Base-by-base conservation (phyloP, 2,113 vertebrate species). In the Quiscalus mexicanus region DNA sequence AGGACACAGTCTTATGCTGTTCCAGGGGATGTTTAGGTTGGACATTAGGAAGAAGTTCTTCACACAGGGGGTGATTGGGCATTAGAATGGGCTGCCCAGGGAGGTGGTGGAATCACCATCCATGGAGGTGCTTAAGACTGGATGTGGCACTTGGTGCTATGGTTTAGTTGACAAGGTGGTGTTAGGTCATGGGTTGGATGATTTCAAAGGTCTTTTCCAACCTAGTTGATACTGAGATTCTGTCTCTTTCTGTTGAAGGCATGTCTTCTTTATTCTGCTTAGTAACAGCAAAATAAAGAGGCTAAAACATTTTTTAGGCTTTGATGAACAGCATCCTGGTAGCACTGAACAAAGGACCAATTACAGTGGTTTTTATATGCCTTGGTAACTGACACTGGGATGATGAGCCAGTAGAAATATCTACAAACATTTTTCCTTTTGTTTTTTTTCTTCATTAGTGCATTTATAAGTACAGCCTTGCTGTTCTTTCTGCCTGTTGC, bases 281-380 rank as follows among this genome's bases (percentile, higher is more conserved):
- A 68, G 9, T 33, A 84, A 44, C 19, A 68, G 12, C 7, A 84
- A 24, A 74, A 77, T 44, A 84, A 89, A 73, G 49, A 93, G 44
- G 41, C 22, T 16, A 89, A 84, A 90, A 73, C 84, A 75, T 68
- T 93, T 79, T 21, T 90, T 83, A 94, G 47, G 82, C 73, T 93
- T 21, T 84, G 75, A 84, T n/a, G 12, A 62, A 92, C 33, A 93
- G 65, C 58, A 97, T 96, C 55, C 28, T 92, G 49, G 56, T 95
- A 97, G 82, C 60, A 71, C 5, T 69, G 69, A 93, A 83, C 28
- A 89, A 69, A 96, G 39, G 35, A 77, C 12, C 28, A 68, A 11
- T 35, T 45, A 39, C 28, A 75, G 30, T 13, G 11, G 11, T 53
- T 49, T 73, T 92, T 93, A 77, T 21, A 84, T 4, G 9, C 5